Evolutionary conservation across 2,888 invertebrate species (phyloP), one percentile per base, ranked within the genome.

Genomic region (Volucella bombylans): DNA sequence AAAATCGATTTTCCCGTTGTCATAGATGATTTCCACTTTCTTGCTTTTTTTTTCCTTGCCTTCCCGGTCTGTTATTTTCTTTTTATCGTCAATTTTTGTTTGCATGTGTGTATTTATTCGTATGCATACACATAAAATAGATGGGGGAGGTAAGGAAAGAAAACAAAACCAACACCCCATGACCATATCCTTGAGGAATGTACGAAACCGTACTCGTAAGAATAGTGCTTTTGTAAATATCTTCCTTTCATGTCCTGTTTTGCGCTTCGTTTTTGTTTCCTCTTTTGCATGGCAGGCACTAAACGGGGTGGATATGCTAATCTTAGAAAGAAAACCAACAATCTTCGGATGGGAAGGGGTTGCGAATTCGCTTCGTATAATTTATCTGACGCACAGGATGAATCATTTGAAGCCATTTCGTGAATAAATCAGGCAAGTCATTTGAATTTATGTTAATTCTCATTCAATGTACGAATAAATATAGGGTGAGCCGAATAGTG

Each of bases 1-100:
- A 88, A 88, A 88, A 88, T 88, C 88, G 88, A 88, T 88, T 87
- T 88, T 87, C 81, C 85, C 85, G 87, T 88, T 88, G 88, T 88
- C 88, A 88, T 87, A 87, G 87, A 87, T 86, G 88, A 88, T 85
- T 87, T 87, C 86, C 76, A 81, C 83, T 80, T 82, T 86, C 83
- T 54, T 78, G 71, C 45, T 64, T 49, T 64, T 47, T 39, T 41
- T 59, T 49, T 61, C 57, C 50, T 67, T 64, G 18, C 67, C 38
- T 1, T n/a, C 57, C n/a, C 39, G 8, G 38, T 31, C 43, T 73
- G 38, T 54, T 62, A 23, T 76, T 82, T 76, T 41, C 55, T 82
- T 68, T 77, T 78, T 71, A 62, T 86, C 61, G 55, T 72, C 67
- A 54, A 72, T 55, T 54, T 55, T 50, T 47, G 77, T 82, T 82